These are phyloP conservation scores for Cephus nigrinus DNA, from an alignment of 2,888 invertebrate species.

Conservation along the genomic window DNA sequence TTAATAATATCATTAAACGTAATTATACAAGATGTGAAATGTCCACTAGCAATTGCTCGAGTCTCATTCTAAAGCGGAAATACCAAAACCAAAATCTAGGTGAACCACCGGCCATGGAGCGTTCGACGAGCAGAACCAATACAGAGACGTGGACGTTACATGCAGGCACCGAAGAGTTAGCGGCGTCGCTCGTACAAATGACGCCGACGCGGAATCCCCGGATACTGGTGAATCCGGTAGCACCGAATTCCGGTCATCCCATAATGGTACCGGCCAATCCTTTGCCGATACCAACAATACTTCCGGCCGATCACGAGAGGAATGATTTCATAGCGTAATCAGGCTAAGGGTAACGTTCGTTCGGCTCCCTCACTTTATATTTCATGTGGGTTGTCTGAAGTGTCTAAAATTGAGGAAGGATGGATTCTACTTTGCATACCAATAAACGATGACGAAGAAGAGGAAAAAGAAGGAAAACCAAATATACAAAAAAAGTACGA, in stretches of 20 bases:
- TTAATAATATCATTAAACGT: background rate
- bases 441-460: background rate
- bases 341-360: background rate
- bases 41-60: background rate
- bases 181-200: constrained; percentile 38
- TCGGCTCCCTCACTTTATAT: background rate
- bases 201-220: constrained; percentile 27
- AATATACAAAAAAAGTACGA: background rate
- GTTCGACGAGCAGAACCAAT: constrained; percentile 51
- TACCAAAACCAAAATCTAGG: constrained; percentile 34
- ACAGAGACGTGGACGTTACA: constrained; percentile 52
- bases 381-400: background rate
- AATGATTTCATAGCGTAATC: constrained; percentile 42
- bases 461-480: background rate
- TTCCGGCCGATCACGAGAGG: constrained; percentile 14
- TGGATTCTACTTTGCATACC: background rate
- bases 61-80: background rate
- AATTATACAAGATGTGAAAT: background rate
- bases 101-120: constrained; percentile 52
- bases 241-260: constrained; percentile 20
- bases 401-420: background rate
- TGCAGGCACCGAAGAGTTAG: constrained; percentile 45
- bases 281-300: constrained; percentile 16
- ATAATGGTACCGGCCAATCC: constrained; percentile 25
- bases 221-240: constrained; percentile 20